These are phyloP conservation scores for Bostrychus sinensis DNA, from an alignment of 2,113 vertebrate species.

Conservation along the genomic window DNA sequence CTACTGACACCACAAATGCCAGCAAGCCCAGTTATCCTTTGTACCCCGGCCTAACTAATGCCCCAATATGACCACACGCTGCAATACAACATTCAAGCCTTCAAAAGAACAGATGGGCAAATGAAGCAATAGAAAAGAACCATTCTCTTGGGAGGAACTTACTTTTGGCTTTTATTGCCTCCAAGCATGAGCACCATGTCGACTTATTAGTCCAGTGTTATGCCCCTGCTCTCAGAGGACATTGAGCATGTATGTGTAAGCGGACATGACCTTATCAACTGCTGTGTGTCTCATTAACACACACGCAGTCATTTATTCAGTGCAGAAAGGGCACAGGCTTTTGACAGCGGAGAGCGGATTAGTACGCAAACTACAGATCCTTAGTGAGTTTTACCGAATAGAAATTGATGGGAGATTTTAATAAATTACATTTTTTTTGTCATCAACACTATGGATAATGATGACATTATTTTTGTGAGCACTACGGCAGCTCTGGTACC, in stretches of 20 bases:
- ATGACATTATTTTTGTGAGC: conserved; percentile 59
- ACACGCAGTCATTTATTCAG: conserved; percentile 20
- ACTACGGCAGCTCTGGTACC: conserved; percentile 31
- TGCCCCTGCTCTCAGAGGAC: conserved; percentile 16
- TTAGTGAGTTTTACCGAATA: conserved; percentile 80
- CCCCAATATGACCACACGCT: conserved; percentile 42
- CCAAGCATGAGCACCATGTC: background rate
- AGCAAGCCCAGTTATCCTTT: conserved; percentile 37
- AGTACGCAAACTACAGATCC: conserved; percentile 78
- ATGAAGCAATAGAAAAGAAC: conserved; percentile 20
- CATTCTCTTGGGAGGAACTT: conserved; percentile 16
- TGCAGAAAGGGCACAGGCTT: conserved; percentile 67
- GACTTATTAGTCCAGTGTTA: conserved; percentile 26
- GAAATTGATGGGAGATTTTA: conserved; percentile 78
- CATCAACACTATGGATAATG: conserved; percentile 69
- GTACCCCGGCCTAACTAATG: conserved; percentile 38
- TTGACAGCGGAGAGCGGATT: conserved; percentile 75
- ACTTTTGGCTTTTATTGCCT: conserved; percentile 37
- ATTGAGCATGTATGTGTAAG: conserved; percentile 30
- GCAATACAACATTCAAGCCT: conserved; percentile 22
- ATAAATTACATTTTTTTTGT: conserved; percentile 79
- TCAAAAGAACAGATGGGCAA: conserved; percentile 53
- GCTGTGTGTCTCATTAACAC: conserved; percentile 41
- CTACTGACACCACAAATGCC: conserved; percentile 31
- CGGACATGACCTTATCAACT: conserved; percentile 65